These are phyloP conservation scores for Hemibagrus wyckioides DNA, from an alignment of 2,113 vertebrate species.

Conservation along the genomic window DNA sequence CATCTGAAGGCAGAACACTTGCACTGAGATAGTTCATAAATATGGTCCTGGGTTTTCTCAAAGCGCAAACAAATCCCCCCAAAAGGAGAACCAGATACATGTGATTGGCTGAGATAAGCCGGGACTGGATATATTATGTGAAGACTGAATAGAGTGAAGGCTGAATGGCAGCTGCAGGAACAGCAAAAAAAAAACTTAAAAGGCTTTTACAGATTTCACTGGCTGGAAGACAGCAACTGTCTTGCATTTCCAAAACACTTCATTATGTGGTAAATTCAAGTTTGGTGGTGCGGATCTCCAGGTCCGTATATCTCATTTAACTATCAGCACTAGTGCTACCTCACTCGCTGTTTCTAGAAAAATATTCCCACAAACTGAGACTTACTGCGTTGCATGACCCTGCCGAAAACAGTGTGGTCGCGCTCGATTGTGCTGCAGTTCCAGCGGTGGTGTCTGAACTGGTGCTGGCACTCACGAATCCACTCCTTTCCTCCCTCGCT, in stretches of 20 bases:
- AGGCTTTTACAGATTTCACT: constrained; percentile 1
- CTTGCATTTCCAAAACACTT: not conserved
- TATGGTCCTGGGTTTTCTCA: constrained; percentile 3
- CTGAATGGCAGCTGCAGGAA: constrained; percentile 5
- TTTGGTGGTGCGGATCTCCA: not conserved
- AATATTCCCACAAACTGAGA: constrained; percentile 2
- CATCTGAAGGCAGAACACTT: not conserved
- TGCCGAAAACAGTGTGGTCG: constrained; percentile 94
- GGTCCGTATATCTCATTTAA: not conserved
- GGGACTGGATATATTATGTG: constrained; percentile 21
- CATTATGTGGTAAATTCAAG: not conserved
- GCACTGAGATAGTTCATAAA: constrained; percentile 7
- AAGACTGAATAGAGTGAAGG: not conserved
- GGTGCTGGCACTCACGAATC: constrained; percentile 97
- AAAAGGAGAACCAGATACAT: constrained; percentile 6
- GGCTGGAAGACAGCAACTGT: not conserved
- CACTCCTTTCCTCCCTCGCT: constrained; percentile 96
- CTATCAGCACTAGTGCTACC: not conserved
- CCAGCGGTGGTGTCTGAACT: constrained; percentile 98
- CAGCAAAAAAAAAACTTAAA: constrained; percentile 8
- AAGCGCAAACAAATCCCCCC: constrained; percentile 7
- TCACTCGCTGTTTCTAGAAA: not conserved
- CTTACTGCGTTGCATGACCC: constrained; percentile 95
- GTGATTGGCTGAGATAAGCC: constrained; percentile 22
- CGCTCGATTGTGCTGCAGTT: constrained; percentile 97